phyloP scores from a whole-genome alignment of 1,140 invertebrate species.

The Solenopsis invicta region DNA sequence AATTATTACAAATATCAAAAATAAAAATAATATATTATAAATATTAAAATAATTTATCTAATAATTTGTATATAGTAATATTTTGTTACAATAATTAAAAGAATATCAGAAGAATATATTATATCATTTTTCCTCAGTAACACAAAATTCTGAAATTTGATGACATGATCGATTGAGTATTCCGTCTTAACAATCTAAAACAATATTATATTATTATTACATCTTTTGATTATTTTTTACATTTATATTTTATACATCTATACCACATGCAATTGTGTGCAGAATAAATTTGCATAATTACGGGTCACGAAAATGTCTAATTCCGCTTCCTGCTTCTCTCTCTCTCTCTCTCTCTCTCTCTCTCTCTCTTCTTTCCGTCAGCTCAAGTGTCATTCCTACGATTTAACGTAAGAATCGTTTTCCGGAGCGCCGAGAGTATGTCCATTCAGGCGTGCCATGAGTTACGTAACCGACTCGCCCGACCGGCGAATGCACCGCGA shows the following conservation, averaged over 20 bases:
- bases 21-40: background rate
- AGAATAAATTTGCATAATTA: background rate
- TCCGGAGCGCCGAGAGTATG: slow-evolving; percentile 44
- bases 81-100: background rate
- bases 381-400: slow-evolving; percentile 5
- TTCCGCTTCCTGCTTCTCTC: background rate
- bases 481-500: slow-evolving; percentile 69
- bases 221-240: background rate
- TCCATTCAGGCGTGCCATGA: slow-evolving; percentile 68
- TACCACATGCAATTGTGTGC: background rate
- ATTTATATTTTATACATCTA: background rate
- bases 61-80: background rate
- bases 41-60: too few relatives aligned
- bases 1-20: background rate
- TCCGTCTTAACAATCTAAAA: background rate
- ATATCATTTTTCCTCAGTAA: background rate
- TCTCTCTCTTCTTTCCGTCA: background rate
- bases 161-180: background rate
- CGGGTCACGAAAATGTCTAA: background rate
- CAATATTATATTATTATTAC: background rate
- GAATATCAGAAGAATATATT: background rate
- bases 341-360: background rate
- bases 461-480: slow-evolving; percentile 69
- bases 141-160: background rate
- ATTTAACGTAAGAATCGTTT: slow-evolving; percentile 65